Conservation (phyloP, 1,140 invertebrate species). For the Diabrotica virgifera region DNA sequence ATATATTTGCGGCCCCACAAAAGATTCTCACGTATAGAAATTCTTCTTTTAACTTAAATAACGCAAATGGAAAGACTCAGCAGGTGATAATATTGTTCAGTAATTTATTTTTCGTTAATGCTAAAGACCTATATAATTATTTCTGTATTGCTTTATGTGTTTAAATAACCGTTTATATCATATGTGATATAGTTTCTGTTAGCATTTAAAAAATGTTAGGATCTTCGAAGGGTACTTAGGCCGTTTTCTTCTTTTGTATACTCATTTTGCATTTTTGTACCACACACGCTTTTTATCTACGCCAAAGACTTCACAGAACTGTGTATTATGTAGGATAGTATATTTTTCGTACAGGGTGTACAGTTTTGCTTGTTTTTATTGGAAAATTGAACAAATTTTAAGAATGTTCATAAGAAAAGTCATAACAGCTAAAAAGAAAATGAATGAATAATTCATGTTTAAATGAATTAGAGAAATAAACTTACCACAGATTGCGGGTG, state of each 20-base stretch:
- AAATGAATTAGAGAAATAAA: no score
- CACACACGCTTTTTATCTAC: constrained; percentile 20
- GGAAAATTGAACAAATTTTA: no score
- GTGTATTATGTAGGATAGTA: neutral
- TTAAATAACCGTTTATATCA: constrained; percentile 32
- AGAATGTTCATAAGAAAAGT: no score
- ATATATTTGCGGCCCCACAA: neutral
- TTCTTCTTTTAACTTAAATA: neutral
- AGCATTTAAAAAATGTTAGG: constrained; percentile 2
- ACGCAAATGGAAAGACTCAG: no score
- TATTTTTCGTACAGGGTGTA: neutral
- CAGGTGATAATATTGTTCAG: no score
- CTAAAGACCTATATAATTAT: constrained; percentile 33
- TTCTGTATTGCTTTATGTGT: constrained; percentile 37
- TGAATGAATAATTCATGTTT: no score
- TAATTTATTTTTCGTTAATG: constrained; percentile 19
- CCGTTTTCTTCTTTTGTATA: constrained; percentile 17
- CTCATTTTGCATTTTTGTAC: constrained; percentile 21
- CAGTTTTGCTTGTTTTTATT: neutral
- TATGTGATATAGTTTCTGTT: constrained; percentile 36
- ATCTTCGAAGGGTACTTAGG: constrained; percentile 22
- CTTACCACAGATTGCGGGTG: no score
- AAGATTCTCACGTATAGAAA: constrained; percentile 7
- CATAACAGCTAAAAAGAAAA: no score
- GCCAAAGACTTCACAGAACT: constrained; percentile 16